Base-by-base conservation (phyloP, 2,888 invertebrate species). In the Polyploca ridens region DNA sequence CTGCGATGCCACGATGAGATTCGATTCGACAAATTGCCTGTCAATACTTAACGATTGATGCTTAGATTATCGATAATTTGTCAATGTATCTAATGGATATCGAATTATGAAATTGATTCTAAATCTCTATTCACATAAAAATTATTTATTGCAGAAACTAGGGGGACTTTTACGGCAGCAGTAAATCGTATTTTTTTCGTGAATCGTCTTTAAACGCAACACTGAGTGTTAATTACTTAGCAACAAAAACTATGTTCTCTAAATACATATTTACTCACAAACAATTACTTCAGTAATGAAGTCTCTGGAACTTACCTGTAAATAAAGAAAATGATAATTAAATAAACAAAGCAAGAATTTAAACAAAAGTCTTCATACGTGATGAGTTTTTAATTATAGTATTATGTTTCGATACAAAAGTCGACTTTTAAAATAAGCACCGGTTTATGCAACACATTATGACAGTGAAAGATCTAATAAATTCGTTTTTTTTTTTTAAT, bases 1-100 rank as follows among this genome's bases (percentile, higher is more conserved):
- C 68, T 67, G 69, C 62, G 78, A 80, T 80, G 79, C 68, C 67
- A 70, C 58, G 78, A 80, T 81, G 80, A 72, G 78, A 74, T 75
- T 76, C 73, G 71, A 78, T 19, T 78, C 68, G 67, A 72, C 67
- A 72, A 74, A 73, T 79, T 73, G 69, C 64, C 65, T 65, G 65
- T 59, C 67, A 67, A 73, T 71, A 64, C 64, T 41, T 61, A 49
- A 19, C 64, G 54, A 66, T 64, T 58, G 35, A 54, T 54, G 54
- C 38, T 38, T 63, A 41, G 58, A 68, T 66, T 62, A 57, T 16
- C 16, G 41, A 58, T 44, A 64, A 64, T 58, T 35, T 13, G 54
- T 61, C 57, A 54, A 57, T 27, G 38, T 41, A 41, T 41, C 41
- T 41, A 41, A 41, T 13, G 41, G 13, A 3, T 41, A 3, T 33